Evolutionary conservation across 35 echinoderm and acorn worm genomes (phyloP).

Genomic region (Lytechinus variegatus): DNA sequence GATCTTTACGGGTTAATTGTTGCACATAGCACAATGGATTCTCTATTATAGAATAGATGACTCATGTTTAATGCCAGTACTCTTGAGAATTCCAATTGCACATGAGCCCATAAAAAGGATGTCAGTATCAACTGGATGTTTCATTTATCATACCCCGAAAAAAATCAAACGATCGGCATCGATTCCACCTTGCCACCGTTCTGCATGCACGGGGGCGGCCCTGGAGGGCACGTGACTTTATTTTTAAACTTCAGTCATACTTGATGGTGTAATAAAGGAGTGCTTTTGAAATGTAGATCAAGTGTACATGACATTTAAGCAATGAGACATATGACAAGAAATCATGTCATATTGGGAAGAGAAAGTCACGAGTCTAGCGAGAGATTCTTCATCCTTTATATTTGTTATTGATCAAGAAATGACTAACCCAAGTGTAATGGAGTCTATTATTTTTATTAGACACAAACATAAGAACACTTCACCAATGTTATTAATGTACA

Average conservation of each 20-base stretch:
- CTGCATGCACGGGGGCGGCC: neutral
- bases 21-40: neutral
- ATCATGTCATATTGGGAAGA: neutral
- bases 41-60: neutral
- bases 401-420: neutral
- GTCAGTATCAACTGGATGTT: neutral
- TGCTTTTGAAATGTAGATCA: neutral
- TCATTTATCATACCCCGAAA: neutral
- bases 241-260: neutral
- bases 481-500: too few species aligned
- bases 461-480: too few species aligned
- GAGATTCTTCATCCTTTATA: neutral
- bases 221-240: neutral
- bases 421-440: neutral
- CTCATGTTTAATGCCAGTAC: neutral
- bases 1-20: too few species aligned
- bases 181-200: neutral
- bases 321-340: neutral
- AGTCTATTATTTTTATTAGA: too few species aligned
- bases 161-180: neutral
- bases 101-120: neutral
- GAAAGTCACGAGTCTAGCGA: neutral
- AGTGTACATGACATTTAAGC: constrained; percentile 3
- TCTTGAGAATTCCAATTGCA: neutral
- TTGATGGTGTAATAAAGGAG: neutral